A percentile compares a stretch with the other conserved stretches of the same genome.
phyloP scores from a whole-genome alignment of 2,888 invertebrate genomes.

The Meta bourneti region DNA sequence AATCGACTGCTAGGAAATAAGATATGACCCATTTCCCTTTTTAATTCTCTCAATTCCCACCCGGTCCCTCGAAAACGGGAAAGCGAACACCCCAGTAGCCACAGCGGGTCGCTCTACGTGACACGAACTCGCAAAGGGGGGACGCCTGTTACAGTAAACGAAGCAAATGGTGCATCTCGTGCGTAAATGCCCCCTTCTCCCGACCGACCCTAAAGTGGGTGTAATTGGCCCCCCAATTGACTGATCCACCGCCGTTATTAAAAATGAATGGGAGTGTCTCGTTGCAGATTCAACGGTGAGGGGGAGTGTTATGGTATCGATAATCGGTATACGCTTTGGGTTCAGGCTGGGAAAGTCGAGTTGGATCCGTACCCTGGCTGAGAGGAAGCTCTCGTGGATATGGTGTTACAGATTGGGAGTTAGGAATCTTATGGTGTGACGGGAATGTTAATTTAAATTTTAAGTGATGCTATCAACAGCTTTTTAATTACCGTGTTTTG shows the following conservation, averaged over 20 bases:
- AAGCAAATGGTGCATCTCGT: conserved; percentile 62
- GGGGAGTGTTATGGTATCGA: conserved; percentile 27
- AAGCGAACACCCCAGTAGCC: neutral
- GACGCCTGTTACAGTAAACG: conserved; percentile 44
- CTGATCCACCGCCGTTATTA: conserved; percentile 73
- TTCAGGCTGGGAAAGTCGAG: too few relatives aligned
- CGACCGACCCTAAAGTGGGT: conserved; percentile 58
- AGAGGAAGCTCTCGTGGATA: too few relatives aligned
- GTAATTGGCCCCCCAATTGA: conserved; percentile 75
- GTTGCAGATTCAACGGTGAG: neutral
- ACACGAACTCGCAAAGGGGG: neutral
- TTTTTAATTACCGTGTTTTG: neutral
- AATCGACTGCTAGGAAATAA: neutral
- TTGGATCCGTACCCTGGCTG: too few relatives aligned
- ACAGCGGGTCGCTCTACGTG: neutral
- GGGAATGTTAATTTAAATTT: too few relatives aligned
- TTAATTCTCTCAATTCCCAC: neutral
- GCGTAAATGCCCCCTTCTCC: conserved; percentile 44
- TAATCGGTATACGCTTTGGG: conserved; percentile 28
- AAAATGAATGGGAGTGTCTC: conserved; percentile 70
- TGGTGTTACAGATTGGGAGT: too few relatives aligned
- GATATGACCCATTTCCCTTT: neutral
- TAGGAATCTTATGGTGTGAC: too few relatives aligned
- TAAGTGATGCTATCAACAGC: too few relatives aligned
- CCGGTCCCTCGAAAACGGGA: neutral